These are phyloP conservation scores for Drosophila serrata DNA, from an alignment of 1,140 invertebrate genomes.

Conservation along the genomic window DNA sequence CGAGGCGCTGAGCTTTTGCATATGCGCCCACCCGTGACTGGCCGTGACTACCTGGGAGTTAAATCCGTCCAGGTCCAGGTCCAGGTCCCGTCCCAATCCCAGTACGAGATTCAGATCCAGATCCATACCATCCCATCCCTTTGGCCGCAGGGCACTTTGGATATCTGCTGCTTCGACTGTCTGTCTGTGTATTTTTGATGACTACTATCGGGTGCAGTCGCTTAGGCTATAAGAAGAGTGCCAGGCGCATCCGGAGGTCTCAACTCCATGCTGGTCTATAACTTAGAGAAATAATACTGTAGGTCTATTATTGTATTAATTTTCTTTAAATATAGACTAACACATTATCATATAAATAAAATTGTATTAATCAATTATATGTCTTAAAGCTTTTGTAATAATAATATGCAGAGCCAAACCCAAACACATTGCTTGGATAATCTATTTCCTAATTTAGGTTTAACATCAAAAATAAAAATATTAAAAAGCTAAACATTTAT, in stretches of 20 bases:
- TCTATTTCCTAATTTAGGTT: background rate
- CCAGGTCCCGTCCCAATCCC: background rate
- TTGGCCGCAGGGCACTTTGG: slow-evolving; percentile 72
- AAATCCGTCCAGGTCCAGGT: slow-evolving; percentile 29
- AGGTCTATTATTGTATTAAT: background rate
- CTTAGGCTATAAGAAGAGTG: slow-evolving; percentile 47
- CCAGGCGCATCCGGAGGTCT: slow-evolving; percentile 75
- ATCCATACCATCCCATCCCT: slow-evolving; percentile 35
- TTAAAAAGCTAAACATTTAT: no score
- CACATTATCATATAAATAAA: background rate
- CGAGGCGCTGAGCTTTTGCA: slow-evolving; percentile 65
- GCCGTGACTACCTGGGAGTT: slow-evolving; percentile 62
- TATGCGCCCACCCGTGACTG: slow-evolving; percentile 78
- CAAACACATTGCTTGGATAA: background rate
- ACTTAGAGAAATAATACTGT: slow-evolving; percentile 3
- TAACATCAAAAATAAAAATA: background rate
- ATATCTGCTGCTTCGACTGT: slow-evolving; percentile 61
- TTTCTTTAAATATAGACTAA: background rate
- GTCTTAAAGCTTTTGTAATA: background rate
- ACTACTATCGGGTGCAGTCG: slow-evolving; percentile 70
- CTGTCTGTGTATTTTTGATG: slow-evolving; percentile 68
- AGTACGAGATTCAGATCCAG: slow-evolving; percentile 25
- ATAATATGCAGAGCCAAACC: background rate
- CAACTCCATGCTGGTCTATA: background rate
- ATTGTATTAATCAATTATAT: background rate